Base-by-base conservation (phyloP, 2,797 vertebrate genomes). In the Pseudotriccus pelzelni region DNA sequence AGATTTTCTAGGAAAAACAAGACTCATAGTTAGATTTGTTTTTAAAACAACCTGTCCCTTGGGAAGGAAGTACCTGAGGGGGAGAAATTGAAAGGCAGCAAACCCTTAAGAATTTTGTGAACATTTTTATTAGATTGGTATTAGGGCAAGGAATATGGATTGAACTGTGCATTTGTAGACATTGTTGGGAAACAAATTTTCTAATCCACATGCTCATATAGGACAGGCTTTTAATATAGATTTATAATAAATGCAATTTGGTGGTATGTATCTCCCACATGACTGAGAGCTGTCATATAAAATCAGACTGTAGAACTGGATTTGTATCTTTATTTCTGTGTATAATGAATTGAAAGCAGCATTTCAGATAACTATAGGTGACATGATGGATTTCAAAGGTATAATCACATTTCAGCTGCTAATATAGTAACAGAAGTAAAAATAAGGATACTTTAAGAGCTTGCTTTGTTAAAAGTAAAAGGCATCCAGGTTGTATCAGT, bases 1-100 rank as follows among this genome's bases (percentile, higher is more conserved):
- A 93, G 87, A 91, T 95, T 96, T 97, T 94, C 82, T 80, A 95
- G 82, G 94, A 50, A 96, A 95, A 95, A 92, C 75, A 94, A 90
- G 91, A 87, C 36, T 84, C 27, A 0, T 47, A 27, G 72, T 82
- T 92, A 88, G 89, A 93, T 95, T 93, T 93, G 73, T 68, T 95
- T 96, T 95, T 91, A 90, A 94, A 96, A 94, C 37, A 82, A 63
- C 37, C 80, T 34, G 69, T 90, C 94, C 90, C 86, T 39, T 84
- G 87, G 88, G 91, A 93, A 95, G 58, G 67, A 47, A 87, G 66
- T 47, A 94, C 75, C 83, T 83, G 95, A 93, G 84, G 43, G 43
- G 60, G 34, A 75, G 72, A 68, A 79, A 94, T 55, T 68, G 63
- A 93, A 95, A 95, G 75, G 73, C 78, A 91, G 56, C 43, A 89